Evolutionary conservation across 2,797 vertebrate species (phyloP).

Genomic region (Brachyrhaphis roseni): DNA sequence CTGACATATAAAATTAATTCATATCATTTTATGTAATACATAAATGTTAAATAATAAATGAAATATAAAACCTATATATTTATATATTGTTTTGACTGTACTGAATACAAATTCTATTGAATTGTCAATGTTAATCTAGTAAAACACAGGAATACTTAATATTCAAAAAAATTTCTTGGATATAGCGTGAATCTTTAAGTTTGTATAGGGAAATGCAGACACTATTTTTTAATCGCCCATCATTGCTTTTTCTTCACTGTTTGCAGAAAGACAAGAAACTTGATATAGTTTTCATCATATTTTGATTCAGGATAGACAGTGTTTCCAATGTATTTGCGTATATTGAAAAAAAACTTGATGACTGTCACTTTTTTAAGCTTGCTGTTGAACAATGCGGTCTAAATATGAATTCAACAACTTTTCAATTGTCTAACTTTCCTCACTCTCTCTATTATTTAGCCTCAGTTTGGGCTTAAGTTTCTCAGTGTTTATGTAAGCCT

Average conservation of each 20-base stretch:
- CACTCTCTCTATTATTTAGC: slow-evolving; percentile 23
- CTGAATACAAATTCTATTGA: background rate
- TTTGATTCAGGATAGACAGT: background rate
- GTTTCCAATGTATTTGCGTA: background rate
- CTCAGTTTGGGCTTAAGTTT: slow-evolving; percentile 11
- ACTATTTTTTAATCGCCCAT: background rate
- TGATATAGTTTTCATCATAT: background rate
- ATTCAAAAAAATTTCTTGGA: background rate
- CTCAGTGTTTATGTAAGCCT: slow-evolving; percentile 22
- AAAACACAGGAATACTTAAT: background rate
- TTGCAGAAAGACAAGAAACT: background rate
- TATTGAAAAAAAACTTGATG: background rate
- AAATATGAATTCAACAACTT: slow-evolving; percentile 4
- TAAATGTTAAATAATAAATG: background rate
- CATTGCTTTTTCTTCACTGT: background rate
- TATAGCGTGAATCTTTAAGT: background rate
- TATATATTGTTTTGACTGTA: background rate
- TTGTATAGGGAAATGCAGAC: background rate
- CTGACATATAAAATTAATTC: background rate
- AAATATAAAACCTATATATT: background rate
- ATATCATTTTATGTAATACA: background rate
- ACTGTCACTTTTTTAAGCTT: background rate
- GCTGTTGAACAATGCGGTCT: background rate
- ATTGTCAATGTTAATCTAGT: background rate
- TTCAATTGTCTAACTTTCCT: slow-evolving; percentile 8